Percentiles rank a stretch among this genome's conserved stretches.
Conservation (phyloP, 2,113 vertebrate genomes). For the Alethe diademata region DNA sequence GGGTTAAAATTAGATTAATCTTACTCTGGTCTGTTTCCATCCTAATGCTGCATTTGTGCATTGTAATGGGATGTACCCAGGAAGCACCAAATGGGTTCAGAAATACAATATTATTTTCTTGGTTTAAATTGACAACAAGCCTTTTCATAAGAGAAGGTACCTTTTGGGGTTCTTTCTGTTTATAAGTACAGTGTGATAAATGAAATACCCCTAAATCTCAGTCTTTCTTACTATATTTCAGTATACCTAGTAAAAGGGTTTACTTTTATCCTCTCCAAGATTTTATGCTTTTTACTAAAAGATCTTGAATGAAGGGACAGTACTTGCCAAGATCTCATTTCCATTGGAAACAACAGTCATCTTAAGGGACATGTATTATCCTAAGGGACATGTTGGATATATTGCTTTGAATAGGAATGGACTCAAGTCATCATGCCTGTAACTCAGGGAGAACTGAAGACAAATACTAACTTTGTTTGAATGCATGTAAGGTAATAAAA, state of each 20-base stretch:
- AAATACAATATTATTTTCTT: background rate
- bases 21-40: background rate
- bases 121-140: background rate
- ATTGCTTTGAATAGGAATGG: background rate
- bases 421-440: background rate
- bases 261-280: background rate
- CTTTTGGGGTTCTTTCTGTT: background rate
- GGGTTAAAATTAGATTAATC: background rate
- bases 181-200: background rate
- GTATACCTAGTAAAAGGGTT: background rate
- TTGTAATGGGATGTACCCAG: background rate
- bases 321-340: background rate
- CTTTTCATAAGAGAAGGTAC: background rate
- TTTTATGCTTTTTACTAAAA: background rate
- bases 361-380: background rate
- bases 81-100: background rate
- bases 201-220: background rate
- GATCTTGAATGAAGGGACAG: background rate
- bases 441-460: background rate
- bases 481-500: background rate
- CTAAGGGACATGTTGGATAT: background rate
- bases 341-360: background rate
- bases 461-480: background rate
- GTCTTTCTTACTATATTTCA: background rate
- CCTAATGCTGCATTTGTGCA: background rate